A percentile compares a stretch with the other conserved stretches of the same genome.
Conservation (phyloP, 2,797 vertebrate genomes). For the Spondyliosoma cantharus region DNA sequence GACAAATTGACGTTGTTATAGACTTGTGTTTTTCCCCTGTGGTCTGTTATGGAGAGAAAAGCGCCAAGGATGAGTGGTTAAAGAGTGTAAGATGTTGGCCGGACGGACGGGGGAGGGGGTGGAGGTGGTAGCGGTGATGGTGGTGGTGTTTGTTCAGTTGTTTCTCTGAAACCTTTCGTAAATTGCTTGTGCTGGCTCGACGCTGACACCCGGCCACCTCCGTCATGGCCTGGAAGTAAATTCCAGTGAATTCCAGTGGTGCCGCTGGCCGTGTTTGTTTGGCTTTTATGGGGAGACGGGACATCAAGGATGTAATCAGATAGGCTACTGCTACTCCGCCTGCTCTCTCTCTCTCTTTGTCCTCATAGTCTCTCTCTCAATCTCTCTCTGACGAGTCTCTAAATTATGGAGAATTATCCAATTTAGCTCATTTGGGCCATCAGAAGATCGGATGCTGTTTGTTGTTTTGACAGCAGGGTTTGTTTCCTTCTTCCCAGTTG, state of each 20-base stretch:
- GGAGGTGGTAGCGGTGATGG: constrained; percentile 11
- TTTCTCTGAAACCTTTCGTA: constrained; percentile 29
- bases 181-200: constrained; percentile 48
- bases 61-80: constrained; percentile 46
- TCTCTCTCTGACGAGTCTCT: constrained; percentile 33
- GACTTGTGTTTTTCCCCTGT: constrained; percentile 47
- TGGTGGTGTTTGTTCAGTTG: constrained; percentile 50
- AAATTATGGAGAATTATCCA: constrained; percentile 71
- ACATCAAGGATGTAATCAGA: constrained; percentile 65
- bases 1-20: constrained; percentile 58
- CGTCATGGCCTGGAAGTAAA: constrained; percentile 57
- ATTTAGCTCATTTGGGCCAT: constrained; percentile 58
- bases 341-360: constrained; percentile 8
- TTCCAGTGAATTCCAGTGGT: constrained; percentile 69
- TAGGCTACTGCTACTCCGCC: constrained; percentile 47
- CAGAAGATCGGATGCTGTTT: constrained; percentile 47
- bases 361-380: constrained; percentile 2
- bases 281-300: constrained; percentile 67
- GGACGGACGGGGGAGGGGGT: constrained; percentile 5
- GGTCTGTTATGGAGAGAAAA: constrained; percentile 36
- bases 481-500: constrained; percentile 52
- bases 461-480: constrained; percentile 46
- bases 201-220: constrained; percentile 53
- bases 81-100: constrained; percentile 34
- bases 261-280: constrained; percentile 75